Evolutionary conservation across 2,113 vertebrate genomes (phyloP), one percentile per base, ranked within the genome.

Genomic region (Campylomormyrus tamandua): DNA sequence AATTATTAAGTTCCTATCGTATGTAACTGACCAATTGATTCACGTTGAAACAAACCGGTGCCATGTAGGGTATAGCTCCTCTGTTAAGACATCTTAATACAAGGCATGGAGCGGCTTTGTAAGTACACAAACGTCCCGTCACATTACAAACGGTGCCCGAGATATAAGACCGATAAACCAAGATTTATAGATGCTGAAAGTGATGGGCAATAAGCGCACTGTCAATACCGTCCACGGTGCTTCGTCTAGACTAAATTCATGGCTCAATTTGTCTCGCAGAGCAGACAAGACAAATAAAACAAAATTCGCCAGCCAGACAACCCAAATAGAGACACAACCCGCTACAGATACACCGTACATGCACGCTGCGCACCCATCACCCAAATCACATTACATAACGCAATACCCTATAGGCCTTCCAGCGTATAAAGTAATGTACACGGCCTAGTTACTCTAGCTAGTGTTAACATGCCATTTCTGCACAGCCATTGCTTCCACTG

Each of bases 251-350:
- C 31, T 24, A 17, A 70, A 90, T 90, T 87, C 84, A 86, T 90
- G 89, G 48, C 89, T 77, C 89, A 52, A 77, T 90, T 48, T 49
- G 89, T 90, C 58, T 89, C 89, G n/a, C 52, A 50, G 89, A 85
- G 50, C 42, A 83, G 88, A 89, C 88, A 83, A 53, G 77, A 35
- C 39, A 62, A 80, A 89, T 89, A 84, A 89, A 89, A 89, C 17
- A 53, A 62, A 84, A 84, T 27, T 89, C 24, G 53, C 39, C 52
- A 45, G 62, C 89, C 31, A 77, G 10, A 49, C 35, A 48, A 5
- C 35, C 35, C n/a, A 62, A 66, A 21, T 35, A n/a, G 13, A 35
- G 3, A 53, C 4, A 87, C 50, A n/a, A 35, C 27, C 3, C 35
- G 39, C 35, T 19, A 50, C 9, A 58, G 21, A 58, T 88, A 11